Conservation (phyloP, 2,888 invertebrate species). For the Drosophila borealis region DNA sequence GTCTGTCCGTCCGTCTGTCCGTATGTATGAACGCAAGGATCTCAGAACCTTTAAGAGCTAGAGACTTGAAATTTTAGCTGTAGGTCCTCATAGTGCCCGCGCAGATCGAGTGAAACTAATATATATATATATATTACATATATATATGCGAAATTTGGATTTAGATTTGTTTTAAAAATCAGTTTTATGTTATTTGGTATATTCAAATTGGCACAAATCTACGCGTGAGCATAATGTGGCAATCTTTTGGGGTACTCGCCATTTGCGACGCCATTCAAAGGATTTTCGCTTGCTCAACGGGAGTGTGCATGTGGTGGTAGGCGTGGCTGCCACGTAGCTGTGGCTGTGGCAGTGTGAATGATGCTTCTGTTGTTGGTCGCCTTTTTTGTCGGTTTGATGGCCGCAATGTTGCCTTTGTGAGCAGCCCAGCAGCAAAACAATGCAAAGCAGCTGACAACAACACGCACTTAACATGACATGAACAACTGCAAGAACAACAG, state of each 20-base stretch:
- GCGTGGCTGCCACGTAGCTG: constrained; percentile 6
- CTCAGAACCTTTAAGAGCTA: no score
- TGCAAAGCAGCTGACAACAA: constrained; percentile 27
- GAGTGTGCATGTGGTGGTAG: constrained; percentile 19
- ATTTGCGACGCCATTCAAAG: constrained; percentile 26
- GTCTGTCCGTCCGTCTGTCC: no score
- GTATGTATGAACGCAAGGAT: no score
- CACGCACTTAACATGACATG: neutral
- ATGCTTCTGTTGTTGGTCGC: constrained; percentile 16
- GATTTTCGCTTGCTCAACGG: constrained; percentile 56
- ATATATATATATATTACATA: no score
- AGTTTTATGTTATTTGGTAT: no score
- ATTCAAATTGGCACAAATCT: no score
- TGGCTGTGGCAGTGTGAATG: constrained; percentile 13
- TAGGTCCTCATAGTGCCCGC: no score
- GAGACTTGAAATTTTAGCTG: no score
- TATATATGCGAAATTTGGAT: no score
- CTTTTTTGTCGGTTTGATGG: constrained; percentile 18
- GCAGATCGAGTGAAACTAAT: no score
- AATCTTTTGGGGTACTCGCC: constrained; percentile 27
- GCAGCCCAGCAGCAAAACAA: constrained; percentile 2
- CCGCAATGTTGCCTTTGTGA: constrained; percentile 18
- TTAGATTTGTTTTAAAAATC: no score
- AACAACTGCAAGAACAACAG: constrained; percentile 4
- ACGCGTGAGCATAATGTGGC: neutral